Evolutionary conservation across 2,113 vertebrate species (phyloP).

Genomic region (Sinocyclocheilus rhinocerous): DNA sequence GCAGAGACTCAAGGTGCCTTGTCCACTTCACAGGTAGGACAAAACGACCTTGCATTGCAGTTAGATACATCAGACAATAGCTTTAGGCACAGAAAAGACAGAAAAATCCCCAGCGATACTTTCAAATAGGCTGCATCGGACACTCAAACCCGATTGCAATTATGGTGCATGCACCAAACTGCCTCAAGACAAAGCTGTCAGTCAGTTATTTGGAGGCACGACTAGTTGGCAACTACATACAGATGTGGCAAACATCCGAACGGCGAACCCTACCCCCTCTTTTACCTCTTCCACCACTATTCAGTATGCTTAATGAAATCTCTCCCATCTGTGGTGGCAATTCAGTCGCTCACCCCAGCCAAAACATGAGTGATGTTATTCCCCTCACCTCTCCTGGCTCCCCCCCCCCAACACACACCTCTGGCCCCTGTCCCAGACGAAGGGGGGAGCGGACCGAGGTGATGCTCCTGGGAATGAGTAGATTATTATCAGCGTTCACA

Average conservation of each 20-base stretch:
- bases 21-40: background rate
- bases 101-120: background rate
- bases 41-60: background rate
- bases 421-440: constrained; percentile 48
- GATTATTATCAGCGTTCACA: constrained; percentile 43
- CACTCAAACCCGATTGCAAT: background rate
- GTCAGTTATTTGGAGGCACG: background rate
- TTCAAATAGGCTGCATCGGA: background rate
- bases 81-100: background rate
- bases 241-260: constrained; percentile 48
- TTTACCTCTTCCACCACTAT: constrained; percentile 18
- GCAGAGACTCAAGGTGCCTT: constrained; percentile 42
- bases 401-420: constrained; percentile 56
- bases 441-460: constrained; percentile 12
- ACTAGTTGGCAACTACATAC: constrained; percentile 29
- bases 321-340: constrained; percentile 41
- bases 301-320: constrained; percentile 46
- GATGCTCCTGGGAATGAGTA: constrained; percentile 48
- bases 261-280: background rate
- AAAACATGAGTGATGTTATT: constrained; percentile 57
- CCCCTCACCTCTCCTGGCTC: constrained; percentile 52
- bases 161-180: background rate
- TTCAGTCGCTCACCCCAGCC: constrained; percentile 36
- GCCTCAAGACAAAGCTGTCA: constrained; percentile 16
- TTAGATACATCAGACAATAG: background rate